These are phyloP conservation scores for Digitonthophagus gazella DNA, from an alignment of 2,888 invertebrate genomes.

Conservation along the genomic window DNA sequence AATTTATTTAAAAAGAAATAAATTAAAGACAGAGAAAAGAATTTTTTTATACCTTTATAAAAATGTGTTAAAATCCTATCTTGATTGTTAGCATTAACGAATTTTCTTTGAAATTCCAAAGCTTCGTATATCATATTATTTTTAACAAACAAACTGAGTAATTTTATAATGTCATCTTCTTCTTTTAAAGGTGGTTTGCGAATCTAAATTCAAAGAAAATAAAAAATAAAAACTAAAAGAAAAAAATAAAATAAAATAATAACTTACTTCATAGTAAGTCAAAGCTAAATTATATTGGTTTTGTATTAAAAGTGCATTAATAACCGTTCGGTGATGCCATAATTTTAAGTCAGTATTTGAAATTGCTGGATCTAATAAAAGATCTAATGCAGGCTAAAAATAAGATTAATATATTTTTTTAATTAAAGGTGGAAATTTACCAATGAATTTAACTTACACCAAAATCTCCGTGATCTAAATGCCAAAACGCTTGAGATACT, in stretches of 20 bases:
- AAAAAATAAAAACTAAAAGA: slow-evolving; percentile 4
- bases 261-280: slow-evolving; percentile 62
- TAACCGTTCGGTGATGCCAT: slow-evolving; percentile 72
- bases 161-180: slow-evolving; percentile 54
- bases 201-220: slow-evolving; percentile 43
- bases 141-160: slow-evolving; percentile 62
- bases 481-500: slow-evolving; percentile 85
- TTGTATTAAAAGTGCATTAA: slow-evolving; percentile 66
- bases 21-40: slow-evolving; percentile 1
- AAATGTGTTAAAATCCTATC: slow-evolving; percentile 7
- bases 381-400: slow-evolving; percentile 62
- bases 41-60: not conserved
- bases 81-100: slow-evolving; percentile 49
- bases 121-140: slow-evolving; percentile 66
- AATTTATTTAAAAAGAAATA: slow-evolving; percentile 31
- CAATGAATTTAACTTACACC: slow-evolving; percentile 56
- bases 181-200: slow-evolving; percentile 44
- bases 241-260: too few relatives aligned
- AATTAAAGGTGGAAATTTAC: not conserved
- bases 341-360: slow-evolving; percentile 57
- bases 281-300: slow-evolving; percentile 69
- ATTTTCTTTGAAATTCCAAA: slow-evolving; percentile 61
- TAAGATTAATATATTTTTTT: slow-evolving; percentile 18
- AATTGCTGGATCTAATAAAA: slow-evolving; percentile 63
- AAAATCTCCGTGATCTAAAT: slow-evolving; percentile 82